A percentile compares a stretch with the other conserved stretches of the same genome.
Conservation (phyloP, 1,140 invertebrate species). For the Philopotamus ludificatus region DNA sequence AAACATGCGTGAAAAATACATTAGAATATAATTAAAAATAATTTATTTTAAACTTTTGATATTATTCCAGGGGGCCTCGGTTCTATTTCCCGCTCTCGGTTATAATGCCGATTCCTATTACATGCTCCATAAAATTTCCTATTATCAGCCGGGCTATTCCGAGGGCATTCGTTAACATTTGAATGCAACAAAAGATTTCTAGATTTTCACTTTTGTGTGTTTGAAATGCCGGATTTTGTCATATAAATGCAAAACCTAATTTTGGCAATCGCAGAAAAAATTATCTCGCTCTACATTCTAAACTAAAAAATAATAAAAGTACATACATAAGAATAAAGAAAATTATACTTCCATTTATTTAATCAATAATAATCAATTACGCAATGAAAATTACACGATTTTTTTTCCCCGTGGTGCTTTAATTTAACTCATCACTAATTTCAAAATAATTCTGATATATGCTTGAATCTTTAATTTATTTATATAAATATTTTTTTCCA, state of each 20-base stretch:
- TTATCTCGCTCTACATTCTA: not conserved
- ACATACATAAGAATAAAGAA: not conserved
- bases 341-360: too few species aligned
- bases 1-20: not conserved
- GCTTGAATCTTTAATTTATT: too few species aligned
- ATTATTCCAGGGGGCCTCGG: not conserved
- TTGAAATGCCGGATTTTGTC: too few species aligned
- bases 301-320: not conserved
- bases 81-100: not conserved
- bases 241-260: too few species aligned
- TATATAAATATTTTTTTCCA: too few species aligned
- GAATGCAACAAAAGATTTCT: not conserved
- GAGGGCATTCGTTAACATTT: not conserved
- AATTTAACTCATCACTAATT: too few species aligned
- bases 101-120: not conserved
- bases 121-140: not conserved
- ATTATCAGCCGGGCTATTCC: not conserved
- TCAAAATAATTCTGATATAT: too few species aligned
- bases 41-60: not conserved
- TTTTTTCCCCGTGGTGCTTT: too few species aligned
- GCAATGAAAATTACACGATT: too few species aligned
- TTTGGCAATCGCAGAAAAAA: not conserved
- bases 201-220: not conserved
- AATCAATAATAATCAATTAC: too few species aligned
- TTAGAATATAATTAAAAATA: not conserved